Base-by-base conservation (phyloP, 2,888 invertebrate species). In the Hermaeophaga mercurialis region DNA sequence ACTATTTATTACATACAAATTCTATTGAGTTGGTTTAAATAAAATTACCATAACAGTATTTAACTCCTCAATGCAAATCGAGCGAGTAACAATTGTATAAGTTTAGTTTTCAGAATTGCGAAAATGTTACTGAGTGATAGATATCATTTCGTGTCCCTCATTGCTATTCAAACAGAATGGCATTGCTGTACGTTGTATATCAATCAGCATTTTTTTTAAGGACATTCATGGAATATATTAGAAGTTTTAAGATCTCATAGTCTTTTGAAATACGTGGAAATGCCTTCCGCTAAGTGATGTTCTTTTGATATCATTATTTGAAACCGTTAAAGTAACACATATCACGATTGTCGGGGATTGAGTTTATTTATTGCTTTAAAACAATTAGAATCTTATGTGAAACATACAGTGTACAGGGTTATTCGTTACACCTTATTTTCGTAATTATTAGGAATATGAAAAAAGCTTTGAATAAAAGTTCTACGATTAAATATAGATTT, bases 221-320 rank as follows among this genome's bases (percentile, higher is more conserved):
- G 59, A 70, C 68, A 66, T 61, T 65, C 68, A 61, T 65, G 65
- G 70, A 70, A 70, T 70, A 68, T 57, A 70, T 70, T 70, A 70
- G 54, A 52, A 56, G 45, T 61, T 66, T 62, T 65, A 58, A 63
- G 65, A 65, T 66, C 64, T 61, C 61, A 59, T 56, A 59, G 61
- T 55, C 44, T 60, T 60, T 50, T 47, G 56, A 61, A 63, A 61
- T 61, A 57, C 59, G 50, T 58, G 54, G 60, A 61, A 61, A 60
- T 46, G 56, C 53, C 41, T 46, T 33, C 31, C 45, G 41, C 34
- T 34, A 45, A 54, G 17, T 24, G 50, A 47, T 47, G 47, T 6
- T 22, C 7, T 18, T 47, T 12, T 47, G 36, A 36, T 26, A 9
- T 46, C 46, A 46, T 46, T 46, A 46, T 46, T 46, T 46, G 46